A percentile compares a stretch with the other conserved stretches of the same genome.
phyloP scores from a whole-genome alignment of 2,113 vertebrate species.

The Poeciliopsis prolifica region DNA sequence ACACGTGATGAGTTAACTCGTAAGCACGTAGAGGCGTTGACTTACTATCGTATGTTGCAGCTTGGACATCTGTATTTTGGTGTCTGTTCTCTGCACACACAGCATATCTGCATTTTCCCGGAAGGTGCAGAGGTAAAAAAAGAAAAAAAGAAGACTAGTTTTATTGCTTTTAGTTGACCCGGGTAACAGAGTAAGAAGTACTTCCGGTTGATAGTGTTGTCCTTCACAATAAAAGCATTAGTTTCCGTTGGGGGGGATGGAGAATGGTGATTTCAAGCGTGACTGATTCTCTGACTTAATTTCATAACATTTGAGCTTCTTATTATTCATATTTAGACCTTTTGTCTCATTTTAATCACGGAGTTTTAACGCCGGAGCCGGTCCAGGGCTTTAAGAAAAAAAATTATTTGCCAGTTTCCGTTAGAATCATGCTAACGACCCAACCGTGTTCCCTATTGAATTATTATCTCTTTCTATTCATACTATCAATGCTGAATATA shows the following conservation, averaged over 20 bases:
- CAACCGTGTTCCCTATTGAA: not conserved
- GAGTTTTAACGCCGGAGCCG: too few relatives aligned
- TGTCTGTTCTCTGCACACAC: constrained; percentile 71
- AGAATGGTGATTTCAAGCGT: too few relatives aligned
- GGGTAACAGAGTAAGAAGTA: not conserved
- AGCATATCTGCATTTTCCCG: constrained; percentile 75
- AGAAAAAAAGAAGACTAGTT: rapidly evolving
- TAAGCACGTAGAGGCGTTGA: constrained; percentile 14
- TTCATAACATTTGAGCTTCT: not conserved
- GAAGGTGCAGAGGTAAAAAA: rapidly evolving
- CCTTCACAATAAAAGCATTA: constrained; percentile 15
- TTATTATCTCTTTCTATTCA: not conserved
- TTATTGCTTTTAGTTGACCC: rapidly evolving
- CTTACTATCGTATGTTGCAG: constrained; percentile 82
- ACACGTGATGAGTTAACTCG: not conserved
- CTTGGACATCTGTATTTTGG: constrained; percentile 80
- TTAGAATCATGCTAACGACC: not conserved
- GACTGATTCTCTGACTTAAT: too few relatives aligned
- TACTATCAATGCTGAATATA: not conserved
- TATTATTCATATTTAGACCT: not conserved
- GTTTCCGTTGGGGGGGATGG: not conserved
- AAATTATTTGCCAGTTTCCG: too few relatives aligned
- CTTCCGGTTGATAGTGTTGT: not conserved
- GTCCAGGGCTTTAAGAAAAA: too few relatives aligned
- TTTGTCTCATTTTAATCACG: too few relatives aligned